Percentiles rank a stretch among this genome's conserved stretches.
phyloP scores from a whole-genome alignment of 2,888 invertebrate species.

The Enoplolaimus lenunculus region DNA sequence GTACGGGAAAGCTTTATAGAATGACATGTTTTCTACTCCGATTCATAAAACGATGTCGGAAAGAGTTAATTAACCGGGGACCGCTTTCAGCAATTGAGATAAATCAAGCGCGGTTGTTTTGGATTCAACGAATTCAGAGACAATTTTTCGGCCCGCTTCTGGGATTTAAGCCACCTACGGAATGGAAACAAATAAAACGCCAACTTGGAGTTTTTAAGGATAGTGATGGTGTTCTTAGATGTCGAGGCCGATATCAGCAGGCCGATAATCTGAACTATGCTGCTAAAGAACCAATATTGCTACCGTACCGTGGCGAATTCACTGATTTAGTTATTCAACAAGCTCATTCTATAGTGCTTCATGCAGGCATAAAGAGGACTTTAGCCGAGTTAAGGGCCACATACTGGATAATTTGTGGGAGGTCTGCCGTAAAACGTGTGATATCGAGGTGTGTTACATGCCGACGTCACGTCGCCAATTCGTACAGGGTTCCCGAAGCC shows the following conservation, averaged over 20 bases:
- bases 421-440: background rate
- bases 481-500: background rate
- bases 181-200: background rate
- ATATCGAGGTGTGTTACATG: background rate
- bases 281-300: background rate
- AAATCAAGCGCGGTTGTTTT: background rate
- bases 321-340: background rate
- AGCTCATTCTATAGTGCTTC: background rate
- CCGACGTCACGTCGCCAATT: background rate
- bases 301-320: background rate
- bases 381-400: background rate
- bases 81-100: background rate
- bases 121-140: background rate
- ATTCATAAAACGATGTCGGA: background rate
- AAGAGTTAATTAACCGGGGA: background rate
- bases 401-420: background rate
- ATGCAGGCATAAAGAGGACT: background rate
- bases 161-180: background rate
- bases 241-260: background rate
- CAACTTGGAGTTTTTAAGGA: background rate
- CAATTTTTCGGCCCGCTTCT: background rate
- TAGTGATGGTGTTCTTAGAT: background rate
- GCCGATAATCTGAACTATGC: background rate
- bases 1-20: background rate
- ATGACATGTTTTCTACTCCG: background rate